Percentiles rank a stretch among this genome's conserved stretches.
These are phyloP conservation scores for Synergus laeviventris DNA, from an alignment of 2,888 invertebrate species.

Conservation along the genomic window DNA sequence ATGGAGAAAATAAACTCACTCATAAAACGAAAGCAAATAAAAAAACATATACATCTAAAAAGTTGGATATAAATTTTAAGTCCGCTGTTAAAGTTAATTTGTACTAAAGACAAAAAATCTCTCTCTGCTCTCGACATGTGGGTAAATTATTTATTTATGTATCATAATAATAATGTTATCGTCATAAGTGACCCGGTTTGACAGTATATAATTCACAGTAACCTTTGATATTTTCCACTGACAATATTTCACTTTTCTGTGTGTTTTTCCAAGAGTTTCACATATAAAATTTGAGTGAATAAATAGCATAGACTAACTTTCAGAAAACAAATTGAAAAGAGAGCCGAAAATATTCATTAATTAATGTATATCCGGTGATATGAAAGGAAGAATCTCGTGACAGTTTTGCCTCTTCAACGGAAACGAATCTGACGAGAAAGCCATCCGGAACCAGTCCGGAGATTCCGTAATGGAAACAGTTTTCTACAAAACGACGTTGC, in stretches of 20 bases:
- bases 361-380: neutral
- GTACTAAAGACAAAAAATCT: too few relatives aligned
- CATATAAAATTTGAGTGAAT: neutral
- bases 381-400: neutral
- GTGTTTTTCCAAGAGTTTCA: neutral
- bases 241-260: neutral
- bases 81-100: too few relatives aligned
- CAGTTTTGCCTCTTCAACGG: slow-evolving; percentile 26
- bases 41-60: neutral
- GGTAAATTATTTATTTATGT: too few relatives aligned
- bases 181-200: neutral
- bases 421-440: slow-evolving; percentile 30
- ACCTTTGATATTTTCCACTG: neutral
- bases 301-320: neutral
- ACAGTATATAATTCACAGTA: neutral
- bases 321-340: neutral
- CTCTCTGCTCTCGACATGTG: too few relatives aligned
- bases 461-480: slow-evolving; percentile 37
- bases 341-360: neutral
- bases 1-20: slow-evolving; percentile 1
- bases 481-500: neutral
- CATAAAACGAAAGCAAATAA: slow-evolving; percentile 10
- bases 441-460: slow-evolving; percentile 14
- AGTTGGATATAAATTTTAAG: neutral
- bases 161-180: too few relatives aligned